A percentile compares a stretch with the other conserved stretches of the same genome.
phyloP scores from a whole-genome alignment of 1,140 invertebrate genomes.

The Eubasilissa regina region DNA sequence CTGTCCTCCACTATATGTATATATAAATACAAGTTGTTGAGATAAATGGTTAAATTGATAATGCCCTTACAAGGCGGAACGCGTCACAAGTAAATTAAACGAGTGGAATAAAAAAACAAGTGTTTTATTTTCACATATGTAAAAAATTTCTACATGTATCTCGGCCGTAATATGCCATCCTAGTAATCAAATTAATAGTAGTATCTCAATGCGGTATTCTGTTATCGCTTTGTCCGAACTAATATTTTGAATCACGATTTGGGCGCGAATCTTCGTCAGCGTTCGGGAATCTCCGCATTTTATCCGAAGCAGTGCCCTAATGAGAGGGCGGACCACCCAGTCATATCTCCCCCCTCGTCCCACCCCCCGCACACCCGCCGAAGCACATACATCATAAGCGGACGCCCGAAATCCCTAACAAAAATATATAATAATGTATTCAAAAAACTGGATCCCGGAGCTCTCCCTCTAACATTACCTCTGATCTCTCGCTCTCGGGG shows the following conservation, averaged over 20 bases:
- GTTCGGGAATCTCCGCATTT: conserved; percentile 16
- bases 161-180: too few relatives aligned
- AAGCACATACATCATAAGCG: conserved; percentile 52
- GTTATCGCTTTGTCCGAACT: background rate
- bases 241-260: conserved; percentile 27
- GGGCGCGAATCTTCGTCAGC: conserved; percentile 26
- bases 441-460: conserved; percentile 45
- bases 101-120: too few relatives aligned
- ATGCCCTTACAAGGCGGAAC: too few relatives aligned
- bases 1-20: too few relatives aligned
- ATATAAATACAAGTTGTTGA: too few relatives aligned
- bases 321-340: conserved; percentile 59
- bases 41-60: too few relatives aligned
- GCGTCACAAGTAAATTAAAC: too few relatives aligned
- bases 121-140: too few relatives aligned
- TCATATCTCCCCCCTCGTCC: conserved; percentile 26
- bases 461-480: conserved; percentile 2
- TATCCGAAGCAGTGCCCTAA: conserved; percentile 48
- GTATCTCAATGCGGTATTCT: too few relatives aligned
- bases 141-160: too few relatives aligned
- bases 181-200: too few relatives aligned
- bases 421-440: conserved; percentile 49
- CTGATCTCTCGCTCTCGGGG: conserved; percentile 23
- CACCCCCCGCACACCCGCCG: conserved; percentile 15
- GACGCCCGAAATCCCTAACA: conserved; percentile 47